A percentile compares a stretch with the other conserved stretches of the same genome.
These are phyloP conservation scores for Talpa occidentalis DNA, from an alignment of 2,113 vertebrate genomes.

Conservation along the genomic window DNA sequence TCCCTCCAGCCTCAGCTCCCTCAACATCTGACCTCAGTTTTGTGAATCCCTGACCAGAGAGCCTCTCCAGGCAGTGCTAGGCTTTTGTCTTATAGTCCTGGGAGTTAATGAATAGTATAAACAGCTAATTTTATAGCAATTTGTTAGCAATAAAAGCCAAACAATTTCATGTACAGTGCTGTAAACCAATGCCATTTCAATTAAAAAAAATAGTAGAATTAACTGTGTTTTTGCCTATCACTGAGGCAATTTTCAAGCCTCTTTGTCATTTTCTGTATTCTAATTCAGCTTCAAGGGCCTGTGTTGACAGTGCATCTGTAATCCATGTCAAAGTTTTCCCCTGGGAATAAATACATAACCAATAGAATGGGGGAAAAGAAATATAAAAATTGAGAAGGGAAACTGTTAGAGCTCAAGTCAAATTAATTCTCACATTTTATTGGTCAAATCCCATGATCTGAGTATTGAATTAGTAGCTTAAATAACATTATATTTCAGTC, in stretches of 20 bases:
- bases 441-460: not conserved
- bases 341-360: not conserved
- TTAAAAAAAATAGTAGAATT: no score
- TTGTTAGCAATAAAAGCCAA: not conserved
- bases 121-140: not conserved
- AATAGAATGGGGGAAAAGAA: not conserved
- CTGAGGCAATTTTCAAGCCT: not conserved
- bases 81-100: not conserved
- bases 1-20: not conserved
- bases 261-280: not conserved
- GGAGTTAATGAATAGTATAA: not conserved
- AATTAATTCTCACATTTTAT: not conserved
- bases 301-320: not conserved
- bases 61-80: not conserved
- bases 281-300: not conserved
- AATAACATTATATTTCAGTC: not conserved
- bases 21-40: not conserved
- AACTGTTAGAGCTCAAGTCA: accelerated
- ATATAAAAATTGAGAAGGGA: not conserved
- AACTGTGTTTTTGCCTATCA: not conserved
- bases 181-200: no score
- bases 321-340: not conserved
- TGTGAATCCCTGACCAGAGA: not conserved
- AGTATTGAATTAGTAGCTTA: slow-evolving; percentile 30
- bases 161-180: no score